phyloP scores from a whole-genome alignment of 2,113 vertebrate genomes.

The Illadopsis cleaveri region DNA sequence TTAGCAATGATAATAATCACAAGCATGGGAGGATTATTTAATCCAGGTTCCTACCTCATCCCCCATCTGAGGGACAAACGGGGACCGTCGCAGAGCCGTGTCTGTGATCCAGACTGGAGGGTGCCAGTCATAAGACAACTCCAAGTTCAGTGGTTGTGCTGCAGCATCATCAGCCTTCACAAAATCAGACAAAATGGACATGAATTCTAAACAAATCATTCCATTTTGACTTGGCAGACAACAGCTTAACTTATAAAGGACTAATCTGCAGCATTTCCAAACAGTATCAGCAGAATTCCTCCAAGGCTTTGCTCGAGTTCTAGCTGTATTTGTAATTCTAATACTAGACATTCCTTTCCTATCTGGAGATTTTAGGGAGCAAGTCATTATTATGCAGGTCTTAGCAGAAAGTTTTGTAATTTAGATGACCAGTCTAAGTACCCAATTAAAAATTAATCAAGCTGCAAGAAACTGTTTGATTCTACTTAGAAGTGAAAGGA shows the following conservation, averaged over 20 bases:
- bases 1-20: neutral
- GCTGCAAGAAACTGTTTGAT: neutral
- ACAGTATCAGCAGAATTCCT: neutral
- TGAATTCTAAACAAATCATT: neutral
- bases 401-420: neutral
- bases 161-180: conserved; percentile 71
- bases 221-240: neutral
- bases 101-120: conserved; percentile 94
- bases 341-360: neutral
- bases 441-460: neutral
- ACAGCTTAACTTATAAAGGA: neutral
- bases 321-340: neutral
- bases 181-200: neutral
- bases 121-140: conserved; percentile 85
- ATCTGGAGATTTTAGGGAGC: neutral
- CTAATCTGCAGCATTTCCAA: neutral
- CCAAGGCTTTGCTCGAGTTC: neutral
- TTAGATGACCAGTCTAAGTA: neutral
- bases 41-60: conserved; percentile 83
- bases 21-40: neutral
- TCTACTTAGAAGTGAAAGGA: neutral
- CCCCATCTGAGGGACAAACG: conserved; percentile 97
- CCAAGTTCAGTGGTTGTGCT: conserved; percentile 74
- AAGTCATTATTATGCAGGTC: neutral
- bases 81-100: conserved; percentile 89